Base-by-base conservation (phyloP, 2,797 vertebrate species). In the Kryptopterus vitreolus region DNA sequence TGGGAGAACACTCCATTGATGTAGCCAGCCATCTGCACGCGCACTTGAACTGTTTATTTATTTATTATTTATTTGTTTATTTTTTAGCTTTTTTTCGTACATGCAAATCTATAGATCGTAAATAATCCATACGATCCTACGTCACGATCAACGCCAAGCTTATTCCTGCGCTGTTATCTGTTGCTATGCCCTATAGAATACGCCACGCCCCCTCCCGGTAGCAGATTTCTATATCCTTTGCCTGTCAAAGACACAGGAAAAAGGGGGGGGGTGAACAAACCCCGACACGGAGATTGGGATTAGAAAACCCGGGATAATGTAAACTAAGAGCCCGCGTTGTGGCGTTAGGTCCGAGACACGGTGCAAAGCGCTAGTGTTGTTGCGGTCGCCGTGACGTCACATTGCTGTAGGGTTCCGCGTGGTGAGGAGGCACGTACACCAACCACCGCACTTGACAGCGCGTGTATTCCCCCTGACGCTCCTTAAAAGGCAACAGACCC, bases 351-450 rank as follows among this genome's bases (percentile, higher is more conserved):
- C 24, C 52, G 52, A 38, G 22, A 24, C 4, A 4, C 11, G 0
- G 1, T 43, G 7, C n/a, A n/a, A 31, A 61, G 22, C 10, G 29
- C 24, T 3, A 35, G 38, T 50, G 82, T 26, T 59, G 33, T 65
- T 55, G 61, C 13, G 11, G 53, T 24, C 29, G 48, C 50, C 8
- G 22, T 73, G 71, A 73, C 71, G 71, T 74, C 71, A 74, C 52
- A 1, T 29, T 12, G n/a, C 79, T 46, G 31, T 31, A 13, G 50
- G 72, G 57, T 52, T 46, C 48, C 63, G 76, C 66, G 26, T 80
- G 75, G 78, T 18, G 68, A 46, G 55, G 70, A 61, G 57, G 86
- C 84, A 85, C 84, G 84, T 85, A 85, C 74, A 59, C 79, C 79
- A 24, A 43, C 7, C 8, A 0, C 8, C 53, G 18, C 3, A 8